Conservation (phyloP, 2,113 vertebrate genomes). For the Sinocyclocheilus anophthalmus region DNA sequence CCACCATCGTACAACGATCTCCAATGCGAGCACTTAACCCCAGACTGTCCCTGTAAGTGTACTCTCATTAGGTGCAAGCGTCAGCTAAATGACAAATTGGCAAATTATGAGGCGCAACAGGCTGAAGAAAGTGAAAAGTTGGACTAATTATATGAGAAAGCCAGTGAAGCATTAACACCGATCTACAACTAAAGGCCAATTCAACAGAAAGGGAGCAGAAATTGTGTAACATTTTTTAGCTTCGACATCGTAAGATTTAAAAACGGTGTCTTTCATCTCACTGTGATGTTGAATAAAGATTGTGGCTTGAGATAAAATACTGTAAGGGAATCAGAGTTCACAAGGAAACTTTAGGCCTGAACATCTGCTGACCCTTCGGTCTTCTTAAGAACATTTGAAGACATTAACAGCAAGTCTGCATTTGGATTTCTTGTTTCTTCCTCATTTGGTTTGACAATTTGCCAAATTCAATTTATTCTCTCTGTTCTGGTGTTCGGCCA, state of each 20-base stretch:
- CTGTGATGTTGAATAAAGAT: not conserved
- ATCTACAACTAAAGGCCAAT: not conserved
- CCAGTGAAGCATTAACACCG: not conserved
- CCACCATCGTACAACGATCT: not conserved
- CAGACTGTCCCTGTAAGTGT: not conserved
- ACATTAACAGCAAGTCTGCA: slow-evolving; percentile 43
- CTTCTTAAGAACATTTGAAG: slow-evolving; percentile 55
- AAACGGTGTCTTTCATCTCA: not conserved
- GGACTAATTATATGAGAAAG: not conserved
- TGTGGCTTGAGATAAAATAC: not conserved
- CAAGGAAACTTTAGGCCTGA: slow-evolving; percentile 59
- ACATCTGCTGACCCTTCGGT: slow-evolving; percentile 59
- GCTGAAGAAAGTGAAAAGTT: not conserved
- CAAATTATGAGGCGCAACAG: not conserved
- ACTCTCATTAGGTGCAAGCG: not conserved
- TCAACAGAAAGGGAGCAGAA: too few species aligned
- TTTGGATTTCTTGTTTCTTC: slow-evolving; percentile 32
- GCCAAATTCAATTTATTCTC: slow-evolving; percentile 26
- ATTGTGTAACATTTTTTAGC: not conserved
- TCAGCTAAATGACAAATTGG: slow-evolving; percentile 6
- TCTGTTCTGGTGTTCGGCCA: slow-evolving; percentile 35
- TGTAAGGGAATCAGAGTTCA: slow-evolving; percentile 52
- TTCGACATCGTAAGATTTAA: not conserved
- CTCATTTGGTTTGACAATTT: slow-evolving; percentile 53
- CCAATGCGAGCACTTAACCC: not conserved